phyloP scores from a whole-genome alignment of 1,140 invertebrate genomes.

The Saccostrea cuccullata region DNA sequence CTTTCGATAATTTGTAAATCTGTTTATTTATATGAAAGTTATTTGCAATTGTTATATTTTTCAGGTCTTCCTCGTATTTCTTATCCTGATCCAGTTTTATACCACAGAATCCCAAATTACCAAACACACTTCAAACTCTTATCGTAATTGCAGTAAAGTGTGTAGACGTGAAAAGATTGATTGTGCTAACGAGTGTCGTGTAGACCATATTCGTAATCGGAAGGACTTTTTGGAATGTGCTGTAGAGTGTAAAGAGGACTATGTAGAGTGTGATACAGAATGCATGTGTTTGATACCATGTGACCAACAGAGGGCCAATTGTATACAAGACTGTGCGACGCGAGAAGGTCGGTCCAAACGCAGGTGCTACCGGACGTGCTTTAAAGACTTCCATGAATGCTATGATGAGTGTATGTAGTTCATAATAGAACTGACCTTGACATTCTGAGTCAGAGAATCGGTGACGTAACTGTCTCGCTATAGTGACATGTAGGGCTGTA shows the following conservation, averaged over 20 bases:
- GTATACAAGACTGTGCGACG: not conserved
- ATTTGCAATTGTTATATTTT: not conserved
- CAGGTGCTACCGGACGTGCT: not conserved
- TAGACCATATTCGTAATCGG: not conserved
- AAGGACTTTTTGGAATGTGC: not conserved
- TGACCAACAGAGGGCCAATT: not conserved
- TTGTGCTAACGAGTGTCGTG: slow-evolving; percentile 7
- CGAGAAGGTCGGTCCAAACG: no score
- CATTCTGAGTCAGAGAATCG: not conserved
- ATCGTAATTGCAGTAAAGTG: not conserved
- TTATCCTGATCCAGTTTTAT: not conserved
- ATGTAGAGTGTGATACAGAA: not conserved
- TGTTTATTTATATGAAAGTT: no score
- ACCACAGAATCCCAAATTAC: not conserved
- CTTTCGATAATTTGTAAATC: no score
- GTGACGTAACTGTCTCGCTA: not conserved
- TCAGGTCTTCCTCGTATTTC: not conserved
- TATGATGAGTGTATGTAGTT: not conserved
- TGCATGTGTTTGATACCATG: not conserved
- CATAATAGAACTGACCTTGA: not conserved
- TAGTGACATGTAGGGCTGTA: not conserved
- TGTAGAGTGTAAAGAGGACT: not conserved
- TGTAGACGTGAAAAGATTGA: not conserved
- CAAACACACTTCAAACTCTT: not conserved
- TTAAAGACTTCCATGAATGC: not conserved